Evolutionary conservation across 1,140 invertebrate species (phyloP), one percentile per base, ranked within the genome.

Genomic region (Pachyrhynchus sulphureomaculatus): DNA sequence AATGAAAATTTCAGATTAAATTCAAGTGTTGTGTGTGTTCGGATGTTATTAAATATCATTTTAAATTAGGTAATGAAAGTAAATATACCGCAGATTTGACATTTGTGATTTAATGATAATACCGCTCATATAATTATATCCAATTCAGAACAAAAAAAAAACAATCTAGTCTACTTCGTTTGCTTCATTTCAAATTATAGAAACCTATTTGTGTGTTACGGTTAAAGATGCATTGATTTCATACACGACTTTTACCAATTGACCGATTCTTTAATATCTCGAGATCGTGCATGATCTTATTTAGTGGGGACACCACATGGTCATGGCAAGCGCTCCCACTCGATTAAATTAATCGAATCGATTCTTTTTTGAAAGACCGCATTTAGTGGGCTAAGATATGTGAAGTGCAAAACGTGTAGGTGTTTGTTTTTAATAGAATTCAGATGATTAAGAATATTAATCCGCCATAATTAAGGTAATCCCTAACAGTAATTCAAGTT

Each of bases 301-400:
- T 54, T 42, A 54, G 51, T 54, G 51, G 51, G 36, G 51, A 54
- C 51, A 54, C 37, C 37, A 42, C 51, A 54, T 54, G 51, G 51
- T 54, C 51, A 42, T 13, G 51, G 21, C 21, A 15, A 42, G 41
- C 51, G 41, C 51, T 54, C 51, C 51, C 51, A 54, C 51, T 54
- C 51, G 49, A 39, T 41, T 32, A 20, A 15, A 26, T 34, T 54
- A 41, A 54, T 54, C 36, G 36, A 42, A 54, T 51, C 29, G n/a
- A 23, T 41, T 54, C 51, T 24, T 41, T 26, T 37, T 36, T 23
- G 29, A 41, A 54, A 54, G 13, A 42, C 4, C 17, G n/a, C 48
- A 21, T 37, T 52, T 32, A 20, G 34, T 34, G 26, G 17, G 23
- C 21, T 41, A 41, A 39, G 21, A 32, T 26, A 48, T 48, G 32